A percentile compares a stretch with the other conserved stretches of the same genome.
phyloP scores from a whole-genome alignment of 2,113 vertebrate species.

The Tragulus kanchil region DNA sequence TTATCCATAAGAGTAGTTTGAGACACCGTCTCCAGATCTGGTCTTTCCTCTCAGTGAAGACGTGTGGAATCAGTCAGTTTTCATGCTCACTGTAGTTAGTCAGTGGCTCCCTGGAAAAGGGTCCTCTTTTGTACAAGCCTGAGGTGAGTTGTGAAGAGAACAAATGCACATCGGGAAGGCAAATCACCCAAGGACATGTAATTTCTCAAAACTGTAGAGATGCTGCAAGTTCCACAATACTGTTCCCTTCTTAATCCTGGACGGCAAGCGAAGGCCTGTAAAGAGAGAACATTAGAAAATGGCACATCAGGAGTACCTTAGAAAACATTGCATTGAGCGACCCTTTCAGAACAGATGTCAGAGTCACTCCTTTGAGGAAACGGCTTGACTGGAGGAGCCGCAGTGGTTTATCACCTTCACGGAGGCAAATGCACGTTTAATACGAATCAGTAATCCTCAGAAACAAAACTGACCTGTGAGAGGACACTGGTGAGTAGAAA shows the following conservation, averaged over 20 bases:
- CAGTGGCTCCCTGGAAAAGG: background rate
- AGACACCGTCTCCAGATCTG: background rate
- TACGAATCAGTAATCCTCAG: background rate
- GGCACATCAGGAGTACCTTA: background rate
- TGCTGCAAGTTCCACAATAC: background rate
- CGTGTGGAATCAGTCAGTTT: background rate
- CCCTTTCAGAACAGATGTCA: slow-evolving; percentile 34
- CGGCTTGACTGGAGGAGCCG: background rate
- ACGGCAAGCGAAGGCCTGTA: background rate
- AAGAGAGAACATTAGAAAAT: background rate
- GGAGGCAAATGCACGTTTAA: background rate
- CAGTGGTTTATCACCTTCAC: background rate
- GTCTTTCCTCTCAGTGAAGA: background rate
- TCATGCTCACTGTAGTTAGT: background rate
- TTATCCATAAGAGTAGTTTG: background rate
- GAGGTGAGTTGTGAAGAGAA: background rate
- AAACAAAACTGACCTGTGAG: background rate
- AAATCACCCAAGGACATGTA: background rate
- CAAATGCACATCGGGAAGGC: background rate
- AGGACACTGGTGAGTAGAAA: background rate
- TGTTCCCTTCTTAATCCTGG: background rate
- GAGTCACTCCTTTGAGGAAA: background rate
- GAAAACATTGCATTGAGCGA: background rate
- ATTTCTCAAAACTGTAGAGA: background rate
- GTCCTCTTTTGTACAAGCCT: background rate